Evolutionary conservation across 2,797 vertebrate species (phyloP), one percentile per base, ranked within the genome.

Genomic region (Phoebastria nigripes): DNA sequence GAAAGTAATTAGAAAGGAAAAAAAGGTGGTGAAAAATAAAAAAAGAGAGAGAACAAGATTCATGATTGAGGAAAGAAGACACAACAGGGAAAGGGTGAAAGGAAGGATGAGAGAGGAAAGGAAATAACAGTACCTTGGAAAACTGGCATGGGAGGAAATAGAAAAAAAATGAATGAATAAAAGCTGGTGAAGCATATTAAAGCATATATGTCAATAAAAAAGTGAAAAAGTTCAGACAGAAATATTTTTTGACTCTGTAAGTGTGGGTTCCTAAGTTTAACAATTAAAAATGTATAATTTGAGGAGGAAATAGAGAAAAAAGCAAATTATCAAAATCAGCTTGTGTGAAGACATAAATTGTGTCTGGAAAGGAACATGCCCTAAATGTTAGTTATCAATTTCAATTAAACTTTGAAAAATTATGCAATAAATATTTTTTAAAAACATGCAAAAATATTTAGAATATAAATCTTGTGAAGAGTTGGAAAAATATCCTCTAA

Each of bases 281-380:
- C 19, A 63, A 22, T 11, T 11, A 44, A 51, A 62, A 24, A 6
- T 0, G 2, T 13, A 24, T 11, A 15, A 0, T 20, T 91, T 67
- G 8, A 39, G 8, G 19, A 66, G 4, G 6, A 83, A 72, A 59
- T 8, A 66, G 10, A 35, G 11, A 73, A 74, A 58, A 55, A 51
- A 52, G 6, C 3, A 35, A 58, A 58, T 12, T 31, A 20, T 15
- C 3, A 44, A 62, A 86, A 61, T 37, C 22, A 49, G 3, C 12
- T 9, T 66, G 1, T 74, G 7, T 56, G 17, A 74, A 66, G 37
- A 51, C 9, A 37, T 4, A 19, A 16, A 82, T 39, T 62, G 5
- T 26, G 26, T 39, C 24, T 21, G 12, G 16, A 90, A 82, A 84
- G 16, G 2, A 67, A 41, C 3, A 21, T 25, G 2, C 4, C 13